Conservation (phyloP, 2,888 invertebrate genomes). For the Dynastes hyllus region DNA sequence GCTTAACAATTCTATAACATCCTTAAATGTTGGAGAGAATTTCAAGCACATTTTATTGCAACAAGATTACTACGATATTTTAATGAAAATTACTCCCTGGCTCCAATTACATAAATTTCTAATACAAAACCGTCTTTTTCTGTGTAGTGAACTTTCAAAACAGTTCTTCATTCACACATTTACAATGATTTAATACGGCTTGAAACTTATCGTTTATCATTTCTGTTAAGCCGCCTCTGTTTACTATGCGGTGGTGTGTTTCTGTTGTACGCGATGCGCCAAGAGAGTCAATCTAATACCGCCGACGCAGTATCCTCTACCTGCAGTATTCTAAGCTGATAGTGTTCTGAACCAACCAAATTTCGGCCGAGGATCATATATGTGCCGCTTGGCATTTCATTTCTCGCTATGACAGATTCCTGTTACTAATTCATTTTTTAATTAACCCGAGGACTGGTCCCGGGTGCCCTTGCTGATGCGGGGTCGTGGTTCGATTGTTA, state of each 20-base stretch:
- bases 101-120: too few species aligned
- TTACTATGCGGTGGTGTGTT: slow-evolving; percentile 17
- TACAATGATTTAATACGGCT: too few species aligned
- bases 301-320: slow-evolving; percentile 58
- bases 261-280: slow-evolving; percentile 8
- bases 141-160: too few species aligned
- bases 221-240: slow-evolving; percentile 37
- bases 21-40: too few species aligned
- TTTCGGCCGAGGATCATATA: slow-evolving; percentile 63
- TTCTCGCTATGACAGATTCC: slow-evolving; percentile 70
- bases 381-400: slow-evolving; percentile 69
- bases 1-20: too few species aligned
- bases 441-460: slow-evolving; percentile 67
- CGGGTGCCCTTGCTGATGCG: slow-evolving; percentile 62
- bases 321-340: slow-evolving; percentile 27
- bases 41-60: too few species aligned
- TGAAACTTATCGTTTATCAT: too few species aligned
- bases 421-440: slow-evolving; percentile 71
- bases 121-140: too few species aligned
- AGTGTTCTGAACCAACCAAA: slow-evolving; percentile 52
- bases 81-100: too few species aligned
- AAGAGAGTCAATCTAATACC: slow-evolving; percentile 64
- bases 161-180: too few species aligned
- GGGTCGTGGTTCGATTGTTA: slow-evolving; percentile 60
- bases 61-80: too few species aligned